A percentile compares a stretch with the other conserved stretches of the same genome.
phyloP scores from a whole-genome alignment of 2,888 invertebrate species.

The Leucoma salicis region DNA sequence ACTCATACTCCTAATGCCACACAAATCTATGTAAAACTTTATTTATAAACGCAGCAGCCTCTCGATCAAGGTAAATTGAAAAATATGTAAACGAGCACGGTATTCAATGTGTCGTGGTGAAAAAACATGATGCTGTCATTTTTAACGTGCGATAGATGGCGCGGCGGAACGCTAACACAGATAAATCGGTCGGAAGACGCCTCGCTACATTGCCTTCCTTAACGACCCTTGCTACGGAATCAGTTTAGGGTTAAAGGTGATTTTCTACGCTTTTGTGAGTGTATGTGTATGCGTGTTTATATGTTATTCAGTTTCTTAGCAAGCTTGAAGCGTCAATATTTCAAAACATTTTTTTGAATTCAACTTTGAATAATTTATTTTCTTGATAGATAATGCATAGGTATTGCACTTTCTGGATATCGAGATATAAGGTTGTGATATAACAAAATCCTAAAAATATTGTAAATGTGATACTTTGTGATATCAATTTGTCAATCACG shows the following conservation, averaged over 20 bases:
- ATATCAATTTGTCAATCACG: no score
- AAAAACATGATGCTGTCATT: constrained; percentile 73
- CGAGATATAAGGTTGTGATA: no score
- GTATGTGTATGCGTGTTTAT: constrained; percentile 33
- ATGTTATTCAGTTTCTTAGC: constrained; percentile 38
- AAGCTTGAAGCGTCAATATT: constrained; percentile 28
- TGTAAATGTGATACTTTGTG: no score
- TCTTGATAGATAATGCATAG: no score
- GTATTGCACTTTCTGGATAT: no score
- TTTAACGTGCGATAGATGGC: constrained; percentile 69
- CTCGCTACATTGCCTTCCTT: constrained; percentile 74
- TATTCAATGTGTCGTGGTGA: constrained; percentile 65
- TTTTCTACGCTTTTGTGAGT: constrained; percentile 48
- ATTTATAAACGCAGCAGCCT: constrained; percentile 49
- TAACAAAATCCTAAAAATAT: no score
- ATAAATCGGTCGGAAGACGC: constrained; percentile 73
- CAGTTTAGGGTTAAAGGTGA: constrained; percentile 75
- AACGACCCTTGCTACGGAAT: constrained; percentile 72
- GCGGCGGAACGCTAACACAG: constrained; percentile 52
- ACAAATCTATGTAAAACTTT: constrained; percentile 50
- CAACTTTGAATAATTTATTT: no score
- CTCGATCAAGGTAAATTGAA: constrained; percentile 65
- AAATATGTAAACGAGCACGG: constrained; percentile 70
- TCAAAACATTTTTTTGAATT: no score
- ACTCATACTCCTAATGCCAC: constrained; percentile 21